Evolutionary conservation across 2,113 vertebrate genomes (phyloP), one percentile per base, ranked within the genome.

Genomic region (Ptyas mucosa): DNA sequence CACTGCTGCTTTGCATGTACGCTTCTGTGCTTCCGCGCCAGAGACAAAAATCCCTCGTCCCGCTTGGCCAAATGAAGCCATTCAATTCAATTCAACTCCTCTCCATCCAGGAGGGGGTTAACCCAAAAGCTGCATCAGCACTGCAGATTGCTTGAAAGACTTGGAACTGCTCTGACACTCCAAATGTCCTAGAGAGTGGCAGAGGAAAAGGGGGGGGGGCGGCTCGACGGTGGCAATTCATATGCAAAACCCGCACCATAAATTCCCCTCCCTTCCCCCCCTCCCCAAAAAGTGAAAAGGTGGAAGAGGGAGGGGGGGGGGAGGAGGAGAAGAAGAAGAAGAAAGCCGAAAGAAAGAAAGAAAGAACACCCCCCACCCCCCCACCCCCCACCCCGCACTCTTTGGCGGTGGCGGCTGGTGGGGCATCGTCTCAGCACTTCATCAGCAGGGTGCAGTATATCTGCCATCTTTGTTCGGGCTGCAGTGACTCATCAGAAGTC

Each of bases 381-480:
- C 24, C 0, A 0, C n/a, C n/a, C n/a, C n/a, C n/a, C n/a, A n/a
- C n/a, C n/a, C n/a, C n/a, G 49, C 20, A 96, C 97, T 95, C 9
- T 24, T 24, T 26, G 57, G 57, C 97, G 94, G 97, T 96, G 94
- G 97, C 97, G 96, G 97, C 97, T 94, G 97, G 95, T 43, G 75
- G 75, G 97, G 97, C 97, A 96, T 97, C 97, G 86, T n/a, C 96
- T 96, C 91, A 97, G 98, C 97, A 93, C 94, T 96, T 96, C 98
- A 96, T 97, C 97, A 96, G 93, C 97, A 95, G 97, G 96, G 97
- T 97, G 97, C 98, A 96, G 98, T 97, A 96, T 97, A 97, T 97
- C 98, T 98, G 98, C 98, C 98, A 98, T 98, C 98, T 98, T 98
- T 98, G 98, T 98, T 98, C 98, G 97, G 97, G 97, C 98, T 98